A percentile compares a stretch with the other conserved stretches of the same genome.
Evolutionary conservation across 2,888 invertebrate genomes (phyloP).

Genomic region (Drosophila atripex): DNA sequence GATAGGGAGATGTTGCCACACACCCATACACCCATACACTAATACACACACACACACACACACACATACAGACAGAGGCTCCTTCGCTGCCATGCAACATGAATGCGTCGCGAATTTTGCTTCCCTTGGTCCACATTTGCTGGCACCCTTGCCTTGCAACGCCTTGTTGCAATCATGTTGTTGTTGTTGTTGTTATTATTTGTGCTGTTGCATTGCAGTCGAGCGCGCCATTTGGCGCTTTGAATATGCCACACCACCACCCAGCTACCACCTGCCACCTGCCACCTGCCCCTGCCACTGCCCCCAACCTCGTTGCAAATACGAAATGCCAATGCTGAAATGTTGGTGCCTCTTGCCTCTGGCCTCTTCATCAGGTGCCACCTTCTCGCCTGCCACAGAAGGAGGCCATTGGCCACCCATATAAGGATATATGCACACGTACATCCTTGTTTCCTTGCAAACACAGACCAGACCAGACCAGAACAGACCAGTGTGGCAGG

Average conservation of each 20-base stretch:
- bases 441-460: not conserved
- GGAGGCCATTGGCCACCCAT: constrained; percentile 18
- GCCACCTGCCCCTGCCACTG: not conserved
- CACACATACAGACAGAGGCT: constrained; percentile 7
- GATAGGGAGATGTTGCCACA: constrained; percentile 24
- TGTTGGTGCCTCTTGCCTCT: not conserved
- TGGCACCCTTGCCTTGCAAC: constrained; percentile 19
- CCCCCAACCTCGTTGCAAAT: constrained; percentile 14
- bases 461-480: not conserved
- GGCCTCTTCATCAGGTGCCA: constrained; percentile 8
- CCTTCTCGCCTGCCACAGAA: constrained; percentile 7
- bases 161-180: constrained; percentile 6
- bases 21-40: constrained; percentile 6
- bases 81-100: constrained; percentile 25
- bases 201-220: constrained; percentile 47
- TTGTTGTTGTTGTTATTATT: constrained; percentile 32
- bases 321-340: constrained; percentile 40
- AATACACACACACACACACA: constrained; percentile 8
- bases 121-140: constrained; percentile 25
- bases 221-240: constrained; percentile 53
- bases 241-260: constrained; percentile 16
- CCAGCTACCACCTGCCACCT: not conserved
- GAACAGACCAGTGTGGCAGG: not conserved
- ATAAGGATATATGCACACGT: not conserved
- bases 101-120: constrained; percentile 52